Conservation (phyloP, 2,797 vertebrate genomes). For the Gadopsis marmoratus region DNA sequence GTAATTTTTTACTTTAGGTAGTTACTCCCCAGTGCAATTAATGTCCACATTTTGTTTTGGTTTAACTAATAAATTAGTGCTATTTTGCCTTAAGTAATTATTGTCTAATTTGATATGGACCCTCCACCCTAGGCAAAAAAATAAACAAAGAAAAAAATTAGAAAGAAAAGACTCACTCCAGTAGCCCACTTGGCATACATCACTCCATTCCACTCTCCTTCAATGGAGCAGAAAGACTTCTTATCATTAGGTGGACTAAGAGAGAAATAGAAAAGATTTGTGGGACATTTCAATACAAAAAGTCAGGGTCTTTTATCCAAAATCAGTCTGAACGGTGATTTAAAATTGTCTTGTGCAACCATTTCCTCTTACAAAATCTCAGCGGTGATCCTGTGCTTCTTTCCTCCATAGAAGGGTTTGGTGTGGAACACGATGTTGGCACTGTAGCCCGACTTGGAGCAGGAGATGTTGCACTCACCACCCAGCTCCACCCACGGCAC, state of each 20-base stretch:
- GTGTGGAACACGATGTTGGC: constrained; percentile 97
- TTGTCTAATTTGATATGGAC: not conserved
- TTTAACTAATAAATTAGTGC: not conserved
- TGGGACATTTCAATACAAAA: not conserved
- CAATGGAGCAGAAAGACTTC: constrained; percentile 96
- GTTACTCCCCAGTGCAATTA: not conserved
- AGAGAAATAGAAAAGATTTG: constrained; percentile 19
- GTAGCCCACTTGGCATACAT: constrained; percentile 96
- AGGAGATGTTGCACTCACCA: constrained; percentile 96
- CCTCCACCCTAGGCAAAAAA: not conserved
- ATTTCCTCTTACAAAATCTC: constrained; percentile 93
- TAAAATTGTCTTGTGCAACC: not conserved
- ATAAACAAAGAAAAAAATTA: not conserved
- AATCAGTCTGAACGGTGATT: not conserved
- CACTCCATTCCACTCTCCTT: constrained; percentile 99
- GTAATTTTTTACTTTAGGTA: not conserved
- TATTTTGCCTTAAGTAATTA: not conserved
- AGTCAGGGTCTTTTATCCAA: not conserved
- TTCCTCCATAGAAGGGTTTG: constrained; percentile 98
- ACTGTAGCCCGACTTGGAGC: constrained; percentile 97
- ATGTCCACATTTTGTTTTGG: not conserved
- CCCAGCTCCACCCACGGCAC: constrained; percentile 99
- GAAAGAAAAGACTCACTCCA: constrained; percentile 88
- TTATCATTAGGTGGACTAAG: constrained; percentile 96
- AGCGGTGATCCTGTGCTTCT: constrained; percentile 98